Base-by-base conservation (phyloP, 2,113 vertebrate genomes). In the Scartelaos histophorus region DNA sequence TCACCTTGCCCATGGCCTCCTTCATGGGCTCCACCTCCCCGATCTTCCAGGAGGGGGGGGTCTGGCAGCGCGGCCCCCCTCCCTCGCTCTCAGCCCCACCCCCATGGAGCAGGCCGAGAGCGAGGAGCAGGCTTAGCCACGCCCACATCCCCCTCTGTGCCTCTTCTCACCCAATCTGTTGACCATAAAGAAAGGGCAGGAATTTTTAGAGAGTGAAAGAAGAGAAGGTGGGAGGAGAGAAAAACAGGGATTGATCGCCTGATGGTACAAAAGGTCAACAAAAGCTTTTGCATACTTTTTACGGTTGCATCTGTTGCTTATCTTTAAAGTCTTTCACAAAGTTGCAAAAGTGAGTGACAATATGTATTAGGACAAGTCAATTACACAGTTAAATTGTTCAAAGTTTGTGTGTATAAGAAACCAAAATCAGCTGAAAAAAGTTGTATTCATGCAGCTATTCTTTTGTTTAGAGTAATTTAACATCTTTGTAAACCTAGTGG, bases 41-140 rank as follows among this genome's bases (percentile, higher is more conserved):
- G 10, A 97, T 93, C 1, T 0, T 92, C 98, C 98, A 99, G 54
- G 76, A 38, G 0, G 95, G 93, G 3, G 98, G 81, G 3, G 66
- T 85, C 78, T 92, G 90, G 89, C 98, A 99, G 34, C 57, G 84
- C 25, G 87, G 51, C 54, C 92, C 94, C 7, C 82, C 86, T 11
- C 75, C 90, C 57, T 94, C 95, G 87, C 86, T 91, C 94, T 96
- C 96, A 80, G 94, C 61, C 16, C 93, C 88, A 85, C 95, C 94
- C 82, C 87, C 90, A 7, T 92, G 94, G 87, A 98, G 94, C 88
- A 97, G 91, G 91, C 94, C 95, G 92, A 98, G 95, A 91, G 93
- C 93, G 93, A 97, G 90, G 90, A 94, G 89, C 70, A 97, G 88
- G 76, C 93, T 93, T 81, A 97, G 90, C 81, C 92, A 81, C 67